Conservation (phyloP, 2,888 invertebrate species). For the Caenorhabditis drosophilae region DNA sequence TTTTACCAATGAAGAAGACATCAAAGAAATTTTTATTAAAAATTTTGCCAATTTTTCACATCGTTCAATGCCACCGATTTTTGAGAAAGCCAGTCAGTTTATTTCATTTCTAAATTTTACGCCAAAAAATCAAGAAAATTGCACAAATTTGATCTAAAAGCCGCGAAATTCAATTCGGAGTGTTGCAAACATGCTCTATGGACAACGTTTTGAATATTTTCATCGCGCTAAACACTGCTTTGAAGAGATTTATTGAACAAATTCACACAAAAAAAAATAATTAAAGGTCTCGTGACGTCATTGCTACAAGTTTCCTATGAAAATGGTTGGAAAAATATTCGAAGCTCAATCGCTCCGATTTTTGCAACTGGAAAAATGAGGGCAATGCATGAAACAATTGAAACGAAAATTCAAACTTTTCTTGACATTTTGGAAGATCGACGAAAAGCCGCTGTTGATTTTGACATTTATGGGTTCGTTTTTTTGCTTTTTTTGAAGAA, state of each 20-base stretch:
- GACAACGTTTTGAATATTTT: no score
- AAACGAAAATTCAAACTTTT: constrained; percentile 37
- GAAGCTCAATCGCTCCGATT: constrained; percentile 19
- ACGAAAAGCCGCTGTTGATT: constrained; percentile 19
- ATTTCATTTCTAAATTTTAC: not conserved
- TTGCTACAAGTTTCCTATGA: constrained; percentile 15
- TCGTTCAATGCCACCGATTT: constrained; percentile 35
- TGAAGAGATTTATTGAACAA: no score
- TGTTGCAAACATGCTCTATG: no score
- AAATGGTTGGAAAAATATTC: constrained; percentile 21
- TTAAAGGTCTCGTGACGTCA: constrained; percentile 11
- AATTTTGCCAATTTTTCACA: constrained; percentile 59
- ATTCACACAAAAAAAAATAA: no score
- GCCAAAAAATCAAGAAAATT: not conserved
- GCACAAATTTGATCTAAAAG: no score
- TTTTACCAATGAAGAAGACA: constrained; percentile 49
- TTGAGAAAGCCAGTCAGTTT: constrained; percentile 20
- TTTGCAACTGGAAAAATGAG: constrained; percentile 45
- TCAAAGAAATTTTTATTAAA: constrained; percentile 58
- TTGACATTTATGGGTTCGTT: constrained; percentile 57
- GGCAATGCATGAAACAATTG: constrained; percentile 41
- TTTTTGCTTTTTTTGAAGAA: constrained; percentile 10
- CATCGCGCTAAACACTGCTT: no score
- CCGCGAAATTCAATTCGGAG: no score
- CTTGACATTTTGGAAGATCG: constrained; percentile 42